Base-by-base conservation (phyloP, 2,888 invertebrate species). In the Odontocolon sp. region DNA sequence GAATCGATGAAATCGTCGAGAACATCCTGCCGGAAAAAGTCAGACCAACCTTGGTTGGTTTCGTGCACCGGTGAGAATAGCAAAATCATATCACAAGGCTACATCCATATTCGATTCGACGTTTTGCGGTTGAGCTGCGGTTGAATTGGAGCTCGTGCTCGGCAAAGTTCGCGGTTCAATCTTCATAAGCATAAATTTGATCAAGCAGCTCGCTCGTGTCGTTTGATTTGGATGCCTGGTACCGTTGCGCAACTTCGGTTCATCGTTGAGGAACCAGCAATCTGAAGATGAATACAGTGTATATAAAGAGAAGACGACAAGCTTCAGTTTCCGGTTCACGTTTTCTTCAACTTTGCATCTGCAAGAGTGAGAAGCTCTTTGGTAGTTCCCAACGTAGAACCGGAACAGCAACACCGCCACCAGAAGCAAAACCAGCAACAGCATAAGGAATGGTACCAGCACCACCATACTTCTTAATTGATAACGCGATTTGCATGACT, bases 401-500 rank as follows among this genome's bases (percentile, higher is more conserved):
- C 67, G 23, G 18, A 18, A 26, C 23, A 16, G 31, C 14, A 3
- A 11, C 11, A 31, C 11, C 14, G 6, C 1, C 23, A n/a, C 26
- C 18, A 18, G 42, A 45, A 40, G 38, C 52, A 28, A 42, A 28
- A 42, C 33, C 56, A 47, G 40, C 33, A 31, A 23, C 6, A 54
- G 54, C 52, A 40, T 33, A 57, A 28, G 31, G 28, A n/a, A 21
- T n/a, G 45, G 61, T n/a, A 36, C 31, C 33, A 14, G 14, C 52
- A 28, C 18, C n/a, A 42, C 57, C 66, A 59, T 64, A 77, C 72
- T 77, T 68, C 54, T 72, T 77, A 77, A 77, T 77, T 77, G 54
- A 77, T 77, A 72, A 77, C 72, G 57, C 57, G 71, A 77, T 77
- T 77, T 72, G 52, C 77, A 72, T 68, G 63, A 61, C 47, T 64